Evolutionary conservation across 2,888 invertebrate genomes (phyloP).

Genomic region (Aporophyla lueneburgensis): DNA sequence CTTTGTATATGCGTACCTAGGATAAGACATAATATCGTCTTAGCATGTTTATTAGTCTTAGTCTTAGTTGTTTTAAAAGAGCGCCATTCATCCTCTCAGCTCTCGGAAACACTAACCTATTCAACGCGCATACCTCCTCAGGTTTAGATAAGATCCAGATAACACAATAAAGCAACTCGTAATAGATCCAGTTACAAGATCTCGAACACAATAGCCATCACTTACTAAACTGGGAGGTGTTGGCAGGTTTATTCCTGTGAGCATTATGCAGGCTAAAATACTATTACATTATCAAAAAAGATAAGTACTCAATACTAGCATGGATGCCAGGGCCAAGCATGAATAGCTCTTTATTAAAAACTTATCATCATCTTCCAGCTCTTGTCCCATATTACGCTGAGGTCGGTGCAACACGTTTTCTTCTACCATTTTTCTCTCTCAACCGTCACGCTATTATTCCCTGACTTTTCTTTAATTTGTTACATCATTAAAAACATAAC

Average conservation of each 20-base stretch:
- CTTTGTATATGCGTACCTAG: too few species aligned
- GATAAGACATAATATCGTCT: background rate
- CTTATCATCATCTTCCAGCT: background rate
- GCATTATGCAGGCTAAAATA: background rate
- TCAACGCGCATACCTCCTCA: constrained; percentile 15
- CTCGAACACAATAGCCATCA: constrained; percentile 18
- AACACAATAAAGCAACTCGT: constrained; percentile 28
- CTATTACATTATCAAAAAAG: background rate
- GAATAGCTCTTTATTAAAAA: background rate
- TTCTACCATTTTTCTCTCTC: background rate
- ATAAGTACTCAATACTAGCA: background rate
- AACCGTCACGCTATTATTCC: background rate
- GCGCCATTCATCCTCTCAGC: constrained; percentile 5
- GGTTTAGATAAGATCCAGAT: constrained; percentile 24
- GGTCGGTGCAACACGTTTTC: background rate
- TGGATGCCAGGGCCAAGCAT: too few species aligned
- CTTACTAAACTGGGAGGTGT: constrained; percentile 11
- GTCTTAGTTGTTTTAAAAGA: too few species aligned
- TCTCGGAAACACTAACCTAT: constrained; percentile 31
- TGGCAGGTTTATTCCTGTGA: constrained; percentile 10
- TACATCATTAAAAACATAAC: background rate
- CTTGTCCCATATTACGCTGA: background rate
- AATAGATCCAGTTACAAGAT: constrained; percentile 32
- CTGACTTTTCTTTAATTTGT: background rate
- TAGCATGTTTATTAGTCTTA: background rate